These are phyloP conservation scores for Dryocosmus kuriphilus DNA, from an alignment of 2,888 invertebrate genomes.

Conservation along the genomic window DNA sequence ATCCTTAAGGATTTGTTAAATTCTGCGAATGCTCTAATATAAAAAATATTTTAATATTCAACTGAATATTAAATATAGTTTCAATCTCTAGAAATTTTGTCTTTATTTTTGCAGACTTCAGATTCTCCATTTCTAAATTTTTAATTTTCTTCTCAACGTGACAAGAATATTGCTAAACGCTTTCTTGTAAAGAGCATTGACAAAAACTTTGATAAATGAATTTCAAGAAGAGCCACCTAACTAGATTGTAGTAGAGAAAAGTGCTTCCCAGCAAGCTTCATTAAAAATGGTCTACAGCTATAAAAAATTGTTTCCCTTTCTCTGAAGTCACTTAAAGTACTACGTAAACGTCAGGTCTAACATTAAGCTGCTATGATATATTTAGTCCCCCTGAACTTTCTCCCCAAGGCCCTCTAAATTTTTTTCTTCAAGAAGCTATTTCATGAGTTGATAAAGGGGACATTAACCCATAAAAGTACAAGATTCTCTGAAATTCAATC, in stretches of 20 bases:
- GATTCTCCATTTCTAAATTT: too few relatives aligned
- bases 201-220: too few relatives aligned
- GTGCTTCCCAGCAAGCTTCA: not conserved
- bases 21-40: too few relatives aligned
- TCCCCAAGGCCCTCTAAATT: not conserved
- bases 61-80: too few relatives aligned
- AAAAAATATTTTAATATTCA: too few relatives aligned
- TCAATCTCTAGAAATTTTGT: too few relatives aligned
- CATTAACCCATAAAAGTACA: not conserved
- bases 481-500: not conserved
- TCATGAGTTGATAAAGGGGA: not conserved
- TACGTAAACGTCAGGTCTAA: not conserved
- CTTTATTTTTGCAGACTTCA: too few relatives aligned
- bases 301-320: not conserved
- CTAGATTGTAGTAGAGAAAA: not conserved
- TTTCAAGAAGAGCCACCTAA: not conserved
- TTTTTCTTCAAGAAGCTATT: not conserved
- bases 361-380: not conserved
- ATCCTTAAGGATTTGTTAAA: too few relatives aligned
- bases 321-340: conserved; percentile 19
- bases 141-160: too few relatives aligned
- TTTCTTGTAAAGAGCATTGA: too few relatives aligned
- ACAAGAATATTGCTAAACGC: too few relatives aligned
- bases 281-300: not conserved
- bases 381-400: not conserved